Evolutionary conservation across 2,797 vertebrate species (phyloP).

Genomic region (Distichodus sexfasciatus): DNA sequence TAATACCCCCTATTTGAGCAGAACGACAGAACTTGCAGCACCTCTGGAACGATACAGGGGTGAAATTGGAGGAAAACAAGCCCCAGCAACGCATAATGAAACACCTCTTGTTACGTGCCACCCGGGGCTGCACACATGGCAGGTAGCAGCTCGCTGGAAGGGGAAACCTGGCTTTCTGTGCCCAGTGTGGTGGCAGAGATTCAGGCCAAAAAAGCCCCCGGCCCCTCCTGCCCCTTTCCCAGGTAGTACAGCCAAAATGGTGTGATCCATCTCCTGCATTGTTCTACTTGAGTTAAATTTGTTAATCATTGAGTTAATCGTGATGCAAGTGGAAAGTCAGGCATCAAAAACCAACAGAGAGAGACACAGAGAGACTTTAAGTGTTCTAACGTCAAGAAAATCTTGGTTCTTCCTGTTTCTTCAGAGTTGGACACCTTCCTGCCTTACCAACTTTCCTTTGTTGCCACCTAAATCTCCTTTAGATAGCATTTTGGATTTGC

Average conservation of each 20-base stretch:
- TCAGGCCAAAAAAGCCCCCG: conserved; percentile 2
- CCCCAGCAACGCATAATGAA: conserved; percentile 73
- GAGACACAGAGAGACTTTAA: too few species aligned
- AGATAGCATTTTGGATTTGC: too few species aligned
- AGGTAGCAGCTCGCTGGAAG: conserved; percentile 67
- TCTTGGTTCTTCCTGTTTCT: too few species aligned
- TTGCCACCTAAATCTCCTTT: too few species aligned
- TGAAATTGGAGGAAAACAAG: conserved; percentile 72
- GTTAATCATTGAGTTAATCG: too few species aligned
- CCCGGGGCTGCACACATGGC: conserved; percentile 68
- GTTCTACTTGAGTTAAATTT: too few species aligned
- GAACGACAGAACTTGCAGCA: conserved; percentile 47
- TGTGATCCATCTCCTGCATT: background rate
- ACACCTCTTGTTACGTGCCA: conserved; percentile 64
- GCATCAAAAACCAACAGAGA: background rate
- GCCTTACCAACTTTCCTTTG: too few species aligned
- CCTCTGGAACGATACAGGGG: conserved; percentile 56
- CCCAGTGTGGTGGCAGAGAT: conserved; percentile 54
- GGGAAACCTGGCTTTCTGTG: conserved; percentile 52
- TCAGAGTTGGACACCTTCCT: too few species aligned
- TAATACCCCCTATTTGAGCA: conserved; percentile 43
- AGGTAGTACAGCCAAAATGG: background rate
- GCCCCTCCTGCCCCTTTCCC: background rate
- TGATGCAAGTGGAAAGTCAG: too few species aligned
- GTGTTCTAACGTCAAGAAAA: too few species aligned